Evolutionary conservation across 2,113 vertebrate species (phyloP).

Genomic region (Pipa parva): DNA sequence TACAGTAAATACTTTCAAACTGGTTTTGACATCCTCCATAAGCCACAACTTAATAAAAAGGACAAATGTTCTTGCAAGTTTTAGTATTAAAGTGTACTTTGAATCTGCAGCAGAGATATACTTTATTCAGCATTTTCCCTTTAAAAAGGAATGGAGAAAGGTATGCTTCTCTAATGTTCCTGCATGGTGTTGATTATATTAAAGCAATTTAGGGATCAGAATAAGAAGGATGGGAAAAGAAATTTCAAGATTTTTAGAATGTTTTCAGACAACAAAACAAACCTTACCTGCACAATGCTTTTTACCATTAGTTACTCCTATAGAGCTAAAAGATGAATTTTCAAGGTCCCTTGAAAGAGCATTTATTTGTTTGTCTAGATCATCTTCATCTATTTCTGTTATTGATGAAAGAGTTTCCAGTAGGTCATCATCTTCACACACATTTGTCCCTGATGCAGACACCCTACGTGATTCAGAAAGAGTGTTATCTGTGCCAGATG

Average conservation of each 20-base stretch:
- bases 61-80: too few relatives aligned
- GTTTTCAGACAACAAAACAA: neutral
- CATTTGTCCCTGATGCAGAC: conserved; percentile 39
- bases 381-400: conserved; percentile 63
- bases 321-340: conserved; percentile 44
- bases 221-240: neutral
- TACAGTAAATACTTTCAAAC: too few relatives aligned
- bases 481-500: conserved; percentile 41
- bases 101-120: conserved; percentile 44
- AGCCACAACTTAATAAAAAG: too few relatives aligned
- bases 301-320: conserved; percentile 51
- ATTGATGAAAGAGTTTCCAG: conserved; percentile 58
- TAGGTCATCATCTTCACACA: conserved; percentile 41
- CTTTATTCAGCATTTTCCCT: conserved; percentile 24
- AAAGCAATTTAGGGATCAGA: neutral
- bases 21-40: too few relatives aligned
- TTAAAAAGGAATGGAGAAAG: too few relatives aligned
- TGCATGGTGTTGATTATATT: neutral
- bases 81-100: conserved; percentile 17
- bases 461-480: conserved; percentile 24
- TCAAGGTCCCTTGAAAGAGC: conserved; percentile 36
- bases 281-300: conserved; percentile 59
- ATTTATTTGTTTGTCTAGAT: conserved; percentile 47
- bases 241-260: neutral
- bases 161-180: conserved; percentile 10